Evolutionary conservation across 1,140 invertebrate genomes (phyloP), one percentile per base, ranked within the genome.

Genomic region (Zaprionus capensis): DNA sequence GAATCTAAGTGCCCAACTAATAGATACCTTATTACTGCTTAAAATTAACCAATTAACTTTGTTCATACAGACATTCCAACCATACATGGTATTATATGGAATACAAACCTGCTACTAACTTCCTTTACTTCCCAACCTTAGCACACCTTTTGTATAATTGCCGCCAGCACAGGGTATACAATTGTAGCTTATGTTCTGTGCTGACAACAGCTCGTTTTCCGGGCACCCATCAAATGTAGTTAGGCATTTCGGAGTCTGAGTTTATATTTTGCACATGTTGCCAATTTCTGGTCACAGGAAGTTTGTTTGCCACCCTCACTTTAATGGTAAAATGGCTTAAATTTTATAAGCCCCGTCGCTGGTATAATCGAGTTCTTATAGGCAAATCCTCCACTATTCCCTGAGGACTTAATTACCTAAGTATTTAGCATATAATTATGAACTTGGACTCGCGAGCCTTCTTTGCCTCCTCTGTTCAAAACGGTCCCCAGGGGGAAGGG

Each of bases 341-440:
- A 68, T 55, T 67, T 71, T 34, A 53, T 58, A 46, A 63, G 66
- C 57, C 38, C 62, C 49, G 57, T 71, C 75, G 49, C 56, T 67
- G 73, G 49, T 57, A 63, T 88, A 76, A 90, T 90, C 78, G 84
- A 78, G 59, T 74, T 31, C 71, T 63, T 74, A 73, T 55, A 69
- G 62, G 46, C 46, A 51, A 12, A 51, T 71, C 58, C 69, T 57
- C 65, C 49, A 66, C 22, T 26, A 46, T 28, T 71, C 85, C 78
- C 84, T 15, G 38, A 75, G 81, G 84, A 90, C 65, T 79, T 90
- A 88, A 88, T 88, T 88, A 90, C 78, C 62, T 41, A 38, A 78
- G 78, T 90, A 81, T 84, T 88, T 88, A 88, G 84, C 85, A 88
- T 88, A 88, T 90, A 88, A 88, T 88, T 88, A 90, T 88, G 82